Evolutionary conservation across 2,797 vertebrate species (phyloP).

Genomic region (Bradypodion pumilum): DNA sequence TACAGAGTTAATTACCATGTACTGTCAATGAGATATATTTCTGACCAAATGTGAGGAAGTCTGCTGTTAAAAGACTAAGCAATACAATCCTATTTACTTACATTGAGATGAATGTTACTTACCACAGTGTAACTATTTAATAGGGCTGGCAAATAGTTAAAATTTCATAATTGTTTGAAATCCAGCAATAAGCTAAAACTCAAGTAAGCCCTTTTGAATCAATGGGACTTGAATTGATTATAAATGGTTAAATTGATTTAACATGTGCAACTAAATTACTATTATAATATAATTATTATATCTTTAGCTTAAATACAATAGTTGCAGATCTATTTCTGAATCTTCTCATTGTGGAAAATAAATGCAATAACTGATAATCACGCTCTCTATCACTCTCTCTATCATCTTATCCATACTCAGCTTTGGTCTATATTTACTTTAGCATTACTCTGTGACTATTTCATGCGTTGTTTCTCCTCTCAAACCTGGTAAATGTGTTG

Average conservation of each 20-base stretch:
- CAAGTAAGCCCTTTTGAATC: neutral
- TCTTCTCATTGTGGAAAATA: neutral
- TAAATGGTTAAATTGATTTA: neutral
- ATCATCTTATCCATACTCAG: no score
- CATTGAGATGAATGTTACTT: neutral
- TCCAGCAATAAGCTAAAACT: neutral
- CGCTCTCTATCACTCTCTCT: no score
- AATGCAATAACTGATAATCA: no score
- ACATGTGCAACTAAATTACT: neutral
- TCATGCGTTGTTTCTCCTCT: no score
- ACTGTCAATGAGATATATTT: neutral
- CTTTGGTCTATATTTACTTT: no score
- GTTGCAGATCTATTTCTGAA: neutral
- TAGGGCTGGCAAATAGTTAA: neutral
- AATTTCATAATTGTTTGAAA: neutral
- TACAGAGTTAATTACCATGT: neutral
- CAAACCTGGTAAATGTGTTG: no score
- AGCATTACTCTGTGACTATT: no score
- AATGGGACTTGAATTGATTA: neutral
- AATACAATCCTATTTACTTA: neutral
- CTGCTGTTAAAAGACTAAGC: neutral
- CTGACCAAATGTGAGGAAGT: neutral
- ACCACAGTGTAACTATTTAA: neutral
- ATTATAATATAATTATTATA: accelerated
- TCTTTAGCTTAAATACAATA: neutral